Percentiles rank a stretch among this genome's conserved stretches.
phyloP scores from a whole-genome alignment of 2,797 vertebrate genomes.

The Halcyon badia region DNA sequence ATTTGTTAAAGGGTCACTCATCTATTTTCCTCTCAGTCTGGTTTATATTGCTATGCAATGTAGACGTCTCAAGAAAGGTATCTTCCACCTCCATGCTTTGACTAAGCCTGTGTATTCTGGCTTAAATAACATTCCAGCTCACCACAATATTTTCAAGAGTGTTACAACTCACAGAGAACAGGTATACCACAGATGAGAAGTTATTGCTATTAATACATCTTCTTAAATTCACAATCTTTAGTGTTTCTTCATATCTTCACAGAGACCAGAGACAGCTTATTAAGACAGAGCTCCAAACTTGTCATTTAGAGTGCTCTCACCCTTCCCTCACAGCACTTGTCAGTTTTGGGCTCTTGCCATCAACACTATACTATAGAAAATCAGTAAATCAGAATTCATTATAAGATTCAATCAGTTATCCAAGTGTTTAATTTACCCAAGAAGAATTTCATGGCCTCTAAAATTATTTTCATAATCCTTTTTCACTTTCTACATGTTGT shows the following conservation, averaged over 20 bases:
- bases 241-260: slow-evolving; percentile 9
- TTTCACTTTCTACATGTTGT: background rate
- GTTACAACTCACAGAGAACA: background rate
- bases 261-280: slow-evolving; percentile 46
- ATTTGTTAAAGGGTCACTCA: background rate
- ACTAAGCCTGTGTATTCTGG: background rate
- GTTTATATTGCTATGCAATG: background rate
- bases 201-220: background rate
- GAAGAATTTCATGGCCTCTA: slow-evolving; percentile 38
- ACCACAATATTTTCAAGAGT: background rate
- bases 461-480: slow-evolving; percentile 46
- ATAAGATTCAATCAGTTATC: slow-evolving; percentile 62
- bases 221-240: slow-evolving; percentile 27
- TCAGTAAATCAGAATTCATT: slow-evolving; percentile 70
- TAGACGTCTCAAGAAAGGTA: background rate
- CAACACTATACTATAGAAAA: slow-evolving; percentile 64
- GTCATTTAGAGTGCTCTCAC: slow-evolving; percentile 66
- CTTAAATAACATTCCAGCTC: background rate
- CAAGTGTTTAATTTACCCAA: slow-evolving; percentile 64
- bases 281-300: slow-evolving; percentile 63
- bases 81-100: background rate
- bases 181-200: background rate
- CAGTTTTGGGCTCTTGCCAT: slow-evolving; percentile 70
- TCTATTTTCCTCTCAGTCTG: background rate
- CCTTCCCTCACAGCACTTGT: slow-evolving; percentile 68